These are phyloP conservation scores for Parochlus steinenii DNA, from an alignment of 2,888 invertebrate genomes.

Conservation along the genomic window DNA sequence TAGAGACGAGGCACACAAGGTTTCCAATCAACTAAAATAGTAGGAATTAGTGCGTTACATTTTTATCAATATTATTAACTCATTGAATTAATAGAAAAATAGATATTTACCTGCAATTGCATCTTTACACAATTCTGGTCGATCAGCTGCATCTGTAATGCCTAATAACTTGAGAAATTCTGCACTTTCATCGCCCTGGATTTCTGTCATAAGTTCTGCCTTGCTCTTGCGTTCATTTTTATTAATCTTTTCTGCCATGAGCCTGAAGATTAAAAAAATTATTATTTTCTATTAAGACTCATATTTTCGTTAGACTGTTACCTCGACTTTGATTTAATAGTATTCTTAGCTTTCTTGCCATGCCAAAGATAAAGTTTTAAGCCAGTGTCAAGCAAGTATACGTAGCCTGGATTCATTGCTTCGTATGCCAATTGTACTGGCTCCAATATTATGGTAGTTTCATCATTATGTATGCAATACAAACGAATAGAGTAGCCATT, in stretches of 20 bases:
- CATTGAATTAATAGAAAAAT: no score
- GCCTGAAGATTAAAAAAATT: no score
- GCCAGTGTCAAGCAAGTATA: slow-evolving; percentile 82
- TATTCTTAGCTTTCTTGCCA: slow-evolving; percentile 60
- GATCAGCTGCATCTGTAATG: slow-evolving; percentile 33
- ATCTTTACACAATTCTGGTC: slow-evolving; percentile 30
- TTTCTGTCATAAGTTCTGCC: slow-evolving; percentile 73
- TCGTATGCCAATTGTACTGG: slow-evolving; percentile 54
- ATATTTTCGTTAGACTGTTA: no score
- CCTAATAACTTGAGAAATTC: slow-evolving; percentile 73
- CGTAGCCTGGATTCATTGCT: slow-evolving; percentile 79
- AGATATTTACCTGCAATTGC: slow-evolving; percentile 24
- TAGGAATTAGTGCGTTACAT: slow-evolving; percentile 2
- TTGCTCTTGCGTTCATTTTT: slow-evolving; percentile 95
- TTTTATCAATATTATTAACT: background rate
- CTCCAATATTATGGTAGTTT: slow-evolving; percentile 74
- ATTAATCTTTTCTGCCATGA: slow-evolving; percentile 96
- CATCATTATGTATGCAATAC: slow-evolving; percentile 80
- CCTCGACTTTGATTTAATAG: slow-evolving; percentile 55
- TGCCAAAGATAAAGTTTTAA: slow-evolving; percentile 81
- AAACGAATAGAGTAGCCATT: slow-evolving; percentile 67
- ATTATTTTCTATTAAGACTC: no score
- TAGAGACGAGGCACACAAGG: slow-evolving; percentile 55
- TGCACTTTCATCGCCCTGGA: slow-evolving; percentile 62
- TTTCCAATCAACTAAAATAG: slow-evolving; percentile 8